Percentiles rank a stretch among this genome's conserved stretches.
phyloP scores from a whole-genome alignment of 2,888 invertebrate genomes.

The Acleris laterana region DNA sequence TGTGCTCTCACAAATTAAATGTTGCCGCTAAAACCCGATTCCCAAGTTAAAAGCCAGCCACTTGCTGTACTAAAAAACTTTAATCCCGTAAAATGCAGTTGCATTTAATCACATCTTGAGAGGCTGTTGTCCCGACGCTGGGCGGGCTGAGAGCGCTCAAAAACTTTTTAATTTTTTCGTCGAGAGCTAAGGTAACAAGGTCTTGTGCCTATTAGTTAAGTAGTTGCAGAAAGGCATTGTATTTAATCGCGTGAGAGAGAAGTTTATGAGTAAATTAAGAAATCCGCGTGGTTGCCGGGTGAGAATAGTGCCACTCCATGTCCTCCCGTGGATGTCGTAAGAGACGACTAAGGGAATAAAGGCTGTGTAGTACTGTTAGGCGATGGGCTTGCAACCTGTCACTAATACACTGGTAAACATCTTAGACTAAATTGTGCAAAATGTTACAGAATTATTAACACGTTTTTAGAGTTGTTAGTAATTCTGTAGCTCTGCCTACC shows the following conservation, averaged over 20 bases:
- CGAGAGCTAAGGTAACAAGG: conserved; percentile 7
- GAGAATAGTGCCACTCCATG: too few species aligned
- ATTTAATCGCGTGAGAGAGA: background rate
- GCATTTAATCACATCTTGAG: conserved; percentile 12
- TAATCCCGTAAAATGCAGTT: conserved; percentile 3
- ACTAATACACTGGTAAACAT: too few species aligned
- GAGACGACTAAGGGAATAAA: too few species aligned
- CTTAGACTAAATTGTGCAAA: too few species aligned
- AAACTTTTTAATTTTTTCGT: conserved; percentile 4
- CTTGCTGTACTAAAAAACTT: background rate
- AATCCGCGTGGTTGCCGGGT: too few species aligned
- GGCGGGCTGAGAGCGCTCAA: conserved; percentile 4
- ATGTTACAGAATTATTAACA: too few species aligned
- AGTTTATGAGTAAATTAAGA: background rate
- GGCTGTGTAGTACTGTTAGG: too few species aligned
- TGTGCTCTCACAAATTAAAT: too few species aligned
- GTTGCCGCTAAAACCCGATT: background rate
- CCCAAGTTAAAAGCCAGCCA: background rate
- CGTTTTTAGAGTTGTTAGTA: too few species aligned
- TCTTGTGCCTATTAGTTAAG: background rate
- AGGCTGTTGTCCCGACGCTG: conserved; percentile 6
- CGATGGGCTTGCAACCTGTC: too few species aligned
- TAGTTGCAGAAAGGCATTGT: background rate
- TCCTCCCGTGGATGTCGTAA: too few species aligned
- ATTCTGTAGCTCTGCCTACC: too few species aligned